Percentiles rank a stretch among this genome's conserved stretches.
These are phyloP conservation scores for Mactromeris polynyma DNA, from an alignment of 2,888 invertebrate species.

Conservation along the genomic window DNA sequence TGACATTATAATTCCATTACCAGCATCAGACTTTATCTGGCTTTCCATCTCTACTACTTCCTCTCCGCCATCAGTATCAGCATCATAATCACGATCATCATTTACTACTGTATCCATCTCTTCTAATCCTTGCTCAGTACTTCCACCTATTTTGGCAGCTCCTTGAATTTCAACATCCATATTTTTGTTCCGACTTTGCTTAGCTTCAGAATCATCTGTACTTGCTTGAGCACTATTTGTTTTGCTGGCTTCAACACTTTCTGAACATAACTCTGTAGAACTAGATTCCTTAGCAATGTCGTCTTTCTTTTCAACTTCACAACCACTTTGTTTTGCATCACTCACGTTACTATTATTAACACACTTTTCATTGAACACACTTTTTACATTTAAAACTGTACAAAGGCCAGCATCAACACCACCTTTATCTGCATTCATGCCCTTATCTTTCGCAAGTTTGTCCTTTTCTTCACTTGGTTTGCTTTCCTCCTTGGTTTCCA, in stretches of 20 bases:
- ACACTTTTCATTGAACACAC: conserved; percentile 17
- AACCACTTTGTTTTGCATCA: not conserved
- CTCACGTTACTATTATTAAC: not conserved
- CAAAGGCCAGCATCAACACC: conserved; percentile 4
- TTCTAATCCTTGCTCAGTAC: not conserved
- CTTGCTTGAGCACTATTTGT: not conserved
- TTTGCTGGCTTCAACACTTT: not conserved
- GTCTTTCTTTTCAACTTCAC: conserved; percentile 14
- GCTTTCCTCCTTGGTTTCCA: not conserved
- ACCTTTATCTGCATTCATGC: not conserved
- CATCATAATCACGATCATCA: conserved; percentile 29
- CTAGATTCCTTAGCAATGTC: not conserved
- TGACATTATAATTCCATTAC: conserved; percentile 29
- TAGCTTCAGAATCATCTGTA: not conserved
- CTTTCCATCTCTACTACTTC: conserved; percentile 32
- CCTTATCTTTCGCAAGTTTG: not conserved
- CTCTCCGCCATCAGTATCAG: conserved; percentile 38
- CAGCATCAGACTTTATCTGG: conserved; percentile 26
- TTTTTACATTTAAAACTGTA: not conserved
- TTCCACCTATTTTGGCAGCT: not conserved
- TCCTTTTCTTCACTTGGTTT: not conserved
- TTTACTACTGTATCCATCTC: conserved; percentile 23
- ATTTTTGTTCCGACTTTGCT: not conserved
- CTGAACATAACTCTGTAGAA: not conserved
- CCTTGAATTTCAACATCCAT: not conserved